Base-by-base conservation (phyloP, 2,797 vertebrate genomes). In the Takifugu ocellatus region DNA sequence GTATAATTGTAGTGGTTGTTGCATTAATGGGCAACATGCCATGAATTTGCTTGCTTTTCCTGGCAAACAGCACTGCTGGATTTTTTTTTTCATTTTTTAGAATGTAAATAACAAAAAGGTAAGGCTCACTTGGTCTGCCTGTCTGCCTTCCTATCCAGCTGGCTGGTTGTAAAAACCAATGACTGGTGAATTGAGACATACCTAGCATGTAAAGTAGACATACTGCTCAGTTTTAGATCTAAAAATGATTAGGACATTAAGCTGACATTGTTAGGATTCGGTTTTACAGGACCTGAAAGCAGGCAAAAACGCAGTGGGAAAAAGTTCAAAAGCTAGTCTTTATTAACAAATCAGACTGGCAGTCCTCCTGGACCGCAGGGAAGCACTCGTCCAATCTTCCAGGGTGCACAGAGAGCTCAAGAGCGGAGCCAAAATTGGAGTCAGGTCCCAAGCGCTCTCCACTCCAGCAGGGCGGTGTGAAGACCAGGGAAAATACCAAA, bases 1-100 rank as follows among this genome's bases (percentile, higher is more conserved):
- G 81, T 79, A 85, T 89, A 88, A 91, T 89, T 89, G 83, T 74
- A 82, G 84, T 79, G 83, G 90, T 90, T 89, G 88, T 90, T 86
- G 80, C 56, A 68, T 68, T 25, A 84, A 89, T 89, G 74, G 81
- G 75, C 63, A 82, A 83, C 77, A 59, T 88, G 73, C 78, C 83
- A 87, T 89, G 88, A 90, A 83, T 75, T 63, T 51, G 69, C 70
- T 63, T 81, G 87, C 80, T 87, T 87, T 80, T 88, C 86, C 82
- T 90, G 88, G 88, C 86, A 88, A 60, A 73, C 12, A 50, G 17
- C 25, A 51, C 44, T 56, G 49, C 50, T 60, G 54, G 59, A 57
- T 66, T 77, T 69, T 49, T 61, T 61, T 59, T 58, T 59, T 53
- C 27, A 66, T 17, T 43, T 50, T 31, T 46, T 26, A 49, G 51